These are phyloP conservation scores for Orthonevra nobilis DNA, from an alignment of 2,888 invertebrate genomes.

Conservation along the genomic window DNA sequence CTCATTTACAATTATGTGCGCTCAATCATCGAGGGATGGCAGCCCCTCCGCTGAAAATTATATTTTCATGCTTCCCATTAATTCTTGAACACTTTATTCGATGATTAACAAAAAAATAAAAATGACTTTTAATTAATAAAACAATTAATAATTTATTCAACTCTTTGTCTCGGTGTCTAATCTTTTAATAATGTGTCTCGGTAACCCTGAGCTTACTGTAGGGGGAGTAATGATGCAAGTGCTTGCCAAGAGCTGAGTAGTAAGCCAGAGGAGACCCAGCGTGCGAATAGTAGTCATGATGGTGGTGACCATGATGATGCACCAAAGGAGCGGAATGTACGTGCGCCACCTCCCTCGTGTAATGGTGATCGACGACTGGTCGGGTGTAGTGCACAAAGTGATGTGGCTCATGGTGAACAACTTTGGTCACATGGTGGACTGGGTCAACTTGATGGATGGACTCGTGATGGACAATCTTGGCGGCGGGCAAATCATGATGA, in stretches of 20 bases:
- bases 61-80: slow-evolving; percentile 14
- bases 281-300: slow-evolving; percentile 40
- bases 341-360: slow-evolving; percentile 74
- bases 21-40: slow-evolving; percentile 18
- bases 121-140: slow-evolving; percentile 10
- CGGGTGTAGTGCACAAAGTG: slow-evolving; percentile 78
- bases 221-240: slow-evolving; percentile 74
- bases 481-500: slow-evolving; percentile 73
- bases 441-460: slow-evolving; percentile 78
- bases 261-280: slow-evolving; percentile 71
- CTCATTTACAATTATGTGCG: slow-evolving; percentile 21
- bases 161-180: slow-evolving; percentile 57
- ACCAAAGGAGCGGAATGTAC: slow-evolving; percentile 52
- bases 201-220: slow-evolving; percentile 77
- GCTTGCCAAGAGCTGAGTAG: slow-evolving; percentile 73
- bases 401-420: slow-evolving; percentile 78
- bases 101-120: neutral
- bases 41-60: slow-evolving; percentile 9
- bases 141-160: slow-evolving; percentile 57
- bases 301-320: slow-evolving; percentile 44
- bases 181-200: slow-evolving; percentile 76
- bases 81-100: neutral
- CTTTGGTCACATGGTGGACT: slow-evolving; percentile 78
- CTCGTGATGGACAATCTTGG: slow-evolving; percentile 77
- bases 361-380: slow-evolving; percentile 77